Evolutionary conservation across 2,888 invertebrate species (phyloP), one percentile per base, ranked within the genome.

Genomic region (Polydrusus pterygomalis): DNA sequence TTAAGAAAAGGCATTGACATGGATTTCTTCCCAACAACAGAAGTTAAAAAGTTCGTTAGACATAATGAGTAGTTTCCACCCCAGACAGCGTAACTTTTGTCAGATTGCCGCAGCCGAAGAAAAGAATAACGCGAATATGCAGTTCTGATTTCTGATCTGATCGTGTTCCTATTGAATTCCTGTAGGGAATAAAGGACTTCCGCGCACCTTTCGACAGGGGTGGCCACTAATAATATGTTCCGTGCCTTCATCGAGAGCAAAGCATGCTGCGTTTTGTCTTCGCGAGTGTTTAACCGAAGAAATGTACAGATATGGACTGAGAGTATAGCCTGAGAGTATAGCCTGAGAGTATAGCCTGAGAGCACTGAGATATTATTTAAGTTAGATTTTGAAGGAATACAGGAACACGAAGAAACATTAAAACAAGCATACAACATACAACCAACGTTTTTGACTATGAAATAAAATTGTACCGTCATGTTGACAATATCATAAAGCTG

Each of bases 161-260:
- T 87, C 86, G 85, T 81, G 83, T 86, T 85, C 84, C 83, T 83
- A 86, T 86, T 86, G 85, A 85, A 83, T 84, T 85, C 84, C 83
- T 84, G 82, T 80, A 77, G 77, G 79, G 79, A 82, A 86, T 86
- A 87, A 86, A 85, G 83, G 81, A 87, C 87, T 87, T 87, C 87
- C 87, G 87, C 82, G 85, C 87, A 87, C 87, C 87, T 87, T 87
- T 82, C 84, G 84, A 83, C 83, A 84, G 82, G 85, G 85, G 86
- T 85, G 85, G 85, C 84, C 85, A 83, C 84, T 86, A 86, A 86
- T 86, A 84, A 85, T 84, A 86, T 84, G 85, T 85, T 84, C 81
- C 81, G 83, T 82, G 82, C 82, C 82, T 83, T 83, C 83, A 84
- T 84, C 83, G 81, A 81, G 81, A 84, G 83, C 83, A 82, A 83